A percentile compares a stretch with the other conserved stretches of the same genome.
These are phyloP conservation scores for Nomada flava DNA, from an alignment of 2,888 invertebrate species.

Conservation along the genomic window DNA sequence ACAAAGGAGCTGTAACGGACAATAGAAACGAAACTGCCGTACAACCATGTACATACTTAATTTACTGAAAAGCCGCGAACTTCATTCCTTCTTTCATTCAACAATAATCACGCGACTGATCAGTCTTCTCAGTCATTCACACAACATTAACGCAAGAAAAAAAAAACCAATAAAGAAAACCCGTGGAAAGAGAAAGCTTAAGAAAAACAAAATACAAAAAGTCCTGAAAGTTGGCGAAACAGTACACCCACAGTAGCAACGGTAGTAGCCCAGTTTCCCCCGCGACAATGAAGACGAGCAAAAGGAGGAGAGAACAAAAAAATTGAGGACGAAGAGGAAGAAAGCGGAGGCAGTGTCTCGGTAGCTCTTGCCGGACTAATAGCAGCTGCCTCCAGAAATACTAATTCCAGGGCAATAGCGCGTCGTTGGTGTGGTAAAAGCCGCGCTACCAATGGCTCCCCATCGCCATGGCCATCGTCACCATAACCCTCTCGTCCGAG, in stretches of 20 bases:
- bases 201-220: neutral
- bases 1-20: slow-evolving; percentile 1
- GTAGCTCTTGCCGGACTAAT: slow-evolving; percentile 43
- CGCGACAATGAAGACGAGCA: slow-evolving; percentile 49
- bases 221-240: neutral
- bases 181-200: neutral
- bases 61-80: neutral
- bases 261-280: slow-evolving; percentile 60
- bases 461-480: slow-evolving; percentile 65
- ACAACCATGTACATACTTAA: slow-evolving; percentile 1
- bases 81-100: neutral
- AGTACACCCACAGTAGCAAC: slow-evolving; percentile 27
- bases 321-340: neutral
- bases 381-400: slow-evolving; percentile 49
- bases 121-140: neutral
- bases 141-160: too few relatives aligned
- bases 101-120: neutral
- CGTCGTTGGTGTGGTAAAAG: slow-evolving; percentile 53
- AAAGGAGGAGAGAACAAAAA: neutral
- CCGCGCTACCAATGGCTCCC: slow-evolving; percentile 47
- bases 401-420: slow-evolving; percentile 52
- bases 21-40: neutral
- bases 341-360: slow-evolving; percentile 17
- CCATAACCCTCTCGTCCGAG: slow-evolving; percentile 26
- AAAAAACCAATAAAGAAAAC: neutral